phyloP scores from a whole-genome alignment of 2,888 invertebrate genomes.

The Volucella bombylans region DNA sequence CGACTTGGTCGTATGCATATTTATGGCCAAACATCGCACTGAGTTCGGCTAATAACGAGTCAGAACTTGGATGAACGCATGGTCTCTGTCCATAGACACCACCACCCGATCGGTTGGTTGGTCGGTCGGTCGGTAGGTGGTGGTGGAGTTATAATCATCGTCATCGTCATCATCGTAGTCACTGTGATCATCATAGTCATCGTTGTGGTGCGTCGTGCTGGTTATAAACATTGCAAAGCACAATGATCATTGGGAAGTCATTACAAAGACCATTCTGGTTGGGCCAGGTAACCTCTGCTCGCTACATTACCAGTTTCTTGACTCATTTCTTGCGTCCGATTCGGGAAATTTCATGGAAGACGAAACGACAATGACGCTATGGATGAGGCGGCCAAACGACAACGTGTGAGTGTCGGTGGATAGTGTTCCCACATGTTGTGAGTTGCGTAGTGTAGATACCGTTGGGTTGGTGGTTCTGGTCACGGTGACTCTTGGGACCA shows the following conservation, averaged over 20 bases:
- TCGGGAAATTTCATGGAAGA: conserved; percentile 70
- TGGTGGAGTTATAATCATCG: conserved; percentile 56
- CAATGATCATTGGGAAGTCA: conserved; percentile 72
- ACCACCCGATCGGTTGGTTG: conserved; percentile 18
- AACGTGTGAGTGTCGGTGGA: conserved; percentile 63
- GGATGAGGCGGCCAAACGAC: conserved; percentile 38
- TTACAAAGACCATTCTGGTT: conserved; percentile 58
- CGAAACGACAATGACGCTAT: conserved; percentile 66
- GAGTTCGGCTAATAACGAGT: conserved; percentile 54
- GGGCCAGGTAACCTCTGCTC: conserved; percentile 46
- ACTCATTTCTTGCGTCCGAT: conserved; percentile 48
- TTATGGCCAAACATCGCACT: conserved; percentile 65
- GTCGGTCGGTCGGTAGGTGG: no score
- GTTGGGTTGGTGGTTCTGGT: conserved; percentile 42
- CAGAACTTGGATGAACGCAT: conserved; percentile 24
- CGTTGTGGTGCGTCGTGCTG: conserved; percentile 37
- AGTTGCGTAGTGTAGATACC: conserved; percentile 61
- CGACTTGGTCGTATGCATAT: conserved; percentile 73
- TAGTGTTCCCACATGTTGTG: conserved; percentile 65
- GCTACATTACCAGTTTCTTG: conserved; percentile 45
- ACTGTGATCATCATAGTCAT: conserved; percentile 50
- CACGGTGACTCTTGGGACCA: conserved; percentile 19
- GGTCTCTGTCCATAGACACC: conserved; percentile 4
- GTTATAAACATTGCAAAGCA: conserved; percentile 60
- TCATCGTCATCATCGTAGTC: conserved; percentile 42